Percentiles rank a stretch among this genome's conserved stretches.
These are phyloP conservation scores for Megalonaias nervosa DNA, from an alignment of 1,140 invertebrate species.

Conservation along the genomic window DNA sequence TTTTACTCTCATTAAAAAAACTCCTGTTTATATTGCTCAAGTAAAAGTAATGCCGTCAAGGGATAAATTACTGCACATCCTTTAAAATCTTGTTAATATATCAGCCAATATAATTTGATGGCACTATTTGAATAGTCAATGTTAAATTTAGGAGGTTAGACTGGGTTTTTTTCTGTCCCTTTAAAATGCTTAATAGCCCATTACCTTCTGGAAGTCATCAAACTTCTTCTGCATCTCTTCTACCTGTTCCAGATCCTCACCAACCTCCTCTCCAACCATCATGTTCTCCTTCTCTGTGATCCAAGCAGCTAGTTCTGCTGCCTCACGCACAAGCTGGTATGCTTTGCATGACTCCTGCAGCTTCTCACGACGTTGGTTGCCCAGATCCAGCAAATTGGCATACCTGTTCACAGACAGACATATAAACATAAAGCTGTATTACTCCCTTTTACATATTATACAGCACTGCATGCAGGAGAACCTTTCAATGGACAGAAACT, in stretches of 20 bases:
- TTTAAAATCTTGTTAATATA: no score
- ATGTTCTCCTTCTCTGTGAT: conserved; percentile 93
- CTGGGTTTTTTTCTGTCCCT: background rate
- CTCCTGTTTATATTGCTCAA: no score
- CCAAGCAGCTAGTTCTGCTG: conserved; percentile 98
- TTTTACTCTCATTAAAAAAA: no score
- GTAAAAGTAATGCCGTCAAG: no score
- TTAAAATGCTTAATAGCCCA: background rate
- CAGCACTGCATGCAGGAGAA: no score
- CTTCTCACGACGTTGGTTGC: conserved; percentile 94
- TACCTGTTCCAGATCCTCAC: conserved; percentile 85
- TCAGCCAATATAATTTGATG: no score
- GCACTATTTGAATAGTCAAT: no score
- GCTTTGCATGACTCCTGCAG: conserved; percentile 98
- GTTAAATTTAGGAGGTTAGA: no score
- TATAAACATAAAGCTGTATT: no score
- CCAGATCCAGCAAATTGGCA: conserved; percentile 89
- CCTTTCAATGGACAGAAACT: no score
- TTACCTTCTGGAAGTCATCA: conserved; percentile 92
- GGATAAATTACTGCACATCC: no score
- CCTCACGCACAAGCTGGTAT: conserved; percentile 97
- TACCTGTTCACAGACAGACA: conserved; percentile 74
- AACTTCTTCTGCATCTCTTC: conserved; percentile 99
- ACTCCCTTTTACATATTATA: no score
- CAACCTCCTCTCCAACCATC: conserved; percentile 94